A percentile compares a stretch with the other conserved stretches of the same genome.
Conservation (phyloP, 2,888 invertebrate genomes). For the Tricholauxania praeusta region DNA sequence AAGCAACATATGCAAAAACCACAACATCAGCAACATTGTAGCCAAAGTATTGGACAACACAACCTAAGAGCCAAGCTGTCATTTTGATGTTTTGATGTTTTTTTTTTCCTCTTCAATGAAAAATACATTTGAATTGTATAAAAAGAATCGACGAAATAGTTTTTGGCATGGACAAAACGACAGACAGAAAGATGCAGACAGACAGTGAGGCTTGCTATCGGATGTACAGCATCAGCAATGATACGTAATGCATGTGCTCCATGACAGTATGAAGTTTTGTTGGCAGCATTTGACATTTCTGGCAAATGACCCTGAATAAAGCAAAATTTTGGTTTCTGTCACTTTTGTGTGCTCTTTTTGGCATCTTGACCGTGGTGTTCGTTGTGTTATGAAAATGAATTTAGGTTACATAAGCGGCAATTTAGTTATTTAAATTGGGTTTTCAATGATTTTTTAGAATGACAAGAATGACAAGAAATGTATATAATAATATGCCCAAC, state of each 20-base stretch:
- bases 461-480: no score
- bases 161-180: background rate
- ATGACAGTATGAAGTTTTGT: conserved; percentile 15
- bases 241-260: background rate
- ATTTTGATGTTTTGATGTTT: no score
- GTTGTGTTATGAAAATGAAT: no score
- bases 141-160: conserved; percentile 18
- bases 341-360: no score
- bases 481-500: no score
- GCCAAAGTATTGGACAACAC: conserved; percentile 28
- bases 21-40: conserved; percentile 16
- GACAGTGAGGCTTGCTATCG: background rate
- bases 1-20: conserved; percentile 27
- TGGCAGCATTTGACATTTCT: conserved; percentile 22
- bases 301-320: conserved; percentile 27
- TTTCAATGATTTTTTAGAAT: no score
- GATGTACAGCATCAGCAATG: background rate
- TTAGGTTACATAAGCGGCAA: no score
- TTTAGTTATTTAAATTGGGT: no score
- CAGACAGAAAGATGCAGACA: background rate
- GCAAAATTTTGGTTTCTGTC: background rate
- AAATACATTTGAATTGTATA: conserved; percentile 27
- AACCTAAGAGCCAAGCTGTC: background rate
- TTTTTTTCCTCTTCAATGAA: conserved; percentile 1
- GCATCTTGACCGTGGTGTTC: no score